Conservation (phyloP, 2,888 invertebrate genomes). For the Adineta ricciae region DNA sequence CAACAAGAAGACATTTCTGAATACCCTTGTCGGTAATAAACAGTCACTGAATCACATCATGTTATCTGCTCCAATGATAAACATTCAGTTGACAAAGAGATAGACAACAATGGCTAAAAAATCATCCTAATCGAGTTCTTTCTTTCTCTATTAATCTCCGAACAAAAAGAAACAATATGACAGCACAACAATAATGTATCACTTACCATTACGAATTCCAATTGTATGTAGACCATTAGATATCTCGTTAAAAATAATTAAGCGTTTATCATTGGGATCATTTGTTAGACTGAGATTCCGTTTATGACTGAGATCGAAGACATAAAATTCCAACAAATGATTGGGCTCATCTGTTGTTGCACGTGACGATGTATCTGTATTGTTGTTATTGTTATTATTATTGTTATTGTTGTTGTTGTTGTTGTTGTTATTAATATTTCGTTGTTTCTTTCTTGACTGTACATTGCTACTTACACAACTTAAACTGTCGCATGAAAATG, state of each 20-base stretch:
- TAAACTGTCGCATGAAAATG: not conserved
- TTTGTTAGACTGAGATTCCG: not conserved
- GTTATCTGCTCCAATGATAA: not conserved
- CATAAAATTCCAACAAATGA: not conserved
- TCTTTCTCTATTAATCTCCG: no score
- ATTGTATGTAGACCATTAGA: not conserved
- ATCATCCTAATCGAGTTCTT: no score
- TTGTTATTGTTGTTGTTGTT: not conserved
- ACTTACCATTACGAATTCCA: not conserved
- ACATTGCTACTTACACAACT: not conserved
- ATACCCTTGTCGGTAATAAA: not conserved
- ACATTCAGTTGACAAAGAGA: not conserved
- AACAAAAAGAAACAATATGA: no score
- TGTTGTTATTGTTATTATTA: no score
- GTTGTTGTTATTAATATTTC: not conserved
- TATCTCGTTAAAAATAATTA: not conserved
- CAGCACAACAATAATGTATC: not conserved
- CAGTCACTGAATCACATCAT: not conserved
- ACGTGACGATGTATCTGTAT: not conserved
- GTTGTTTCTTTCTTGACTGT: not conserved
- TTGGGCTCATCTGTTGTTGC: not conserved
- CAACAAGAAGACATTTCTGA: not conserved
- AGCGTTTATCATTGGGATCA: not conserved
- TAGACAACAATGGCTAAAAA: no score
- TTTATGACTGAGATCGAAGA: not conserved